Evolutionary conservation across 2,888 invertebrate genomes (phyloP).

Genomic region (Lacanobia oleracea): DNA sequence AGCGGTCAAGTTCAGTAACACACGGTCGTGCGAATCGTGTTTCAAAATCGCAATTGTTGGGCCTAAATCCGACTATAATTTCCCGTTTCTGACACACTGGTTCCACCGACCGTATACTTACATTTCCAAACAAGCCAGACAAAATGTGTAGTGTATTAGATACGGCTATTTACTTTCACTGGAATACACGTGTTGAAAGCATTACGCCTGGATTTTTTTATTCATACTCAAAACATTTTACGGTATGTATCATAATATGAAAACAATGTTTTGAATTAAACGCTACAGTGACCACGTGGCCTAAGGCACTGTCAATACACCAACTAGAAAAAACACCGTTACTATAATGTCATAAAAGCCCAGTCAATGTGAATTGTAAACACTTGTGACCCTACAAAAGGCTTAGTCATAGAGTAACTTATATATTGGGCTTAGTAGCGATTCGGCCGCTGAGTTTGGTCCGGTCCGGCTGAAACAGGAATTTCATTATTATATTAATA

Average conservation of each 20-base stretch:
- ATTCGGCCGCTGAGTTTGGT: too few relatives aligned
- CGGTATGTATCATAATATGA: background rate
- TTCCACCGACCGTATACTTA: conserved; percentile 3
- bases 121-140: conserved; percentile 10
- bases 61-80: conserved; percentile 38
- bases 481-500: too few relatives aligned
- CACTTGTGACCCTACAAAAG: too few relatives aligned
- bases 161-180: conserved; percentile 31
- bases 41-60: conserved; percentile 40
- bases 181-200: conserved; percentile 20
- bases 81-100: conserved; percentile 24
- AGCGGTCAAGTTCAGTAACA: conserved; percentile 68
- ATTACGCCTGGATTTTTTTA: conserved; percentile 1
- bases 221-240: conserved; percentile 3
- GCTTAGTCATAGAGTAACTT: too few relatives aligned
- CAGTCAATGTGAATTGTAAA: too few relatives aligned
- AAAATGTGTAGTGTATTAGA: conserved; percentile 34
- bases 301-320: too few relatives aligned
- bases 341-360: too few relatives aligned
- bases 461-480: too few relatives aligned
- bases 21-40: conserved; percentile 35
- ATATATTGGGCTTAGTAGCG: too few relatives aligned
- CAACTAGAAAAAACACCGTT: too few relatives aligned
- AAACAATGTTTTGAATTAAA: background rate
- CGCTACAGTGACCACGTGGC: background rate